A percentile compares a stretch with the other conserved stretches of the same genome.
Evolutionary conservation across 2,113 vertebrate genomes (phyloP).

Genomic region (Sinocyclocheilus maitianheensis): DNA sequence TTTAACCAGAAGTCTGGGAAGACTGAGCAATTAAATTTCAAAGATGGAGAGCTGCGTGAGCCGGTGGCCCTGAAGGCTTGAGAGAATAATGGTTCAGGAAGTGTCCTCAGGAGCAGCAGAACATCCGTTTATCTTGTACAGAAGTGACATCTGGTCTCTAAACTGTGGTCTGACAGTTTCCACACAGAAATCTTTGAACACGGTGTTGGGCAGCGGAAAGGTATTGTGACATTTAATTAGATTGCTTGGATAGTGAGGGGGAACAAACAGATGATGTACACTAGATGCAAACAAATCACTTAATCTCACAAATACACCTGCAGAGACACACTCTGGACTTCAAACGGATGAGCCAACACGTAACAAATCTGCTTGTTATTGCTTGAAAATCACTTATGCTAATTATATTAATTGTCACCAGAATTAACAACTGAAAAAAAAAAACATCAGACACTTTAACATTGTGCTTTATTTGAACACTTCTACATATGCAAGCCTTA

Average conservation of each 20-base stretch:
- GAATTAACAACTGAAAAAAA: background rate
- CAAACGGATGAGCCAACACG: background rate
- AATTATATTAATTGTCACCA: background rate
- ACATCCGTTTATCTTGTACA: slow-evolving; percentile 12
- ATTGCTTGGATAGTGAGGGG: background rate
- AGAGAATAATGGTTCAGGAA: slow-evolving; percentile 30
- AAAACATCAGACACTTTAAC: background rate
- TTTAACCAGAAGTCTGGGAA: slow-evolving; percentile 17
- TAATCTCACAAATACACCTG: slow-evolving; percentile 12
- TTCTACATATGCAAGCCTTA: background rate
- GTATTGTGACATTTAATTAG: background rate
- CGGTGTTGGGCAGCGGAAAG: background rate
- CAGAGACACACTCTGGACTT: slow-evolving; percentile 14
- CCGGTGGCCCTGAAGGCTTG: slow-evolving; percentile 16
- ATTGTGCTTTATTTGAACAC: background rate
- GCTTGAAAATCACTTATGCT: slow-evolving; percentile 6
- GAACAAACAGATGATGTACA: slow-evolving; percentile 1
- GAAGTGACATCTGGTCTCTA: background rate
- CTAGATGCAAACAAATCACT: slow-evolving; percentile 1
- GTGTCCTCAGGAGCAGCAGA: slow-evolving; percentile 25
- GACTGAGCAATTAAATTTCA: slow-evolving; percentile 31
- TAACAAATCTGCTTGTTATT: background rate
- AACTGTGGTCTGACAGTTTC: slow-evolving; percentile 1
- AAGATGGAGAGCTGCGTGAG: slow-evolving; percentile 18
- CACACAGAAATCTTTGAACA: background rate